phyloP scores from a whole-genome alignment of 2,797 vertebrate species.

The Helicolenus hilgendorfi region DNA sequence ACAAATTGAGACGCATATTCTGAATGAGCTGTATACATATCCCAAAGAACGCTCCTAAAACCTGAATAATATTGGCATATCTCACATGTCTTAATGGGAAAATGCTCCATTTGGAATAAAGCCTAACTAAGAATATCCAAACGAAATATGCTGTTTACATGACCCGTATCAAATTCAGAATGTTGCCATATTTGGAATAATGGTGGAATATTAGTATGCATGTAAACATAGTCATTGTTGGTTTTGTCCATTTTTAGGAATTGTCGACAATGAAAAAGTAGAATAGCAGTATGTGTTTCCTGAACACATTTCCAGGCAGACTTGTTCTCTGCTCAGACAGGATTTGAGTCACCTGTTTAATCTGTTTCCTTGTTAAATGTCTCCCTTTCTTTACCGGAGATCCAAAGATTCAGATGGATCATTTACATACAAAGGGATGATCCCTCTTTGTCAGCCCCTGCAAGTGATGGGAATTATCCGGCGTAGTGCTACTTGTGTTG shows the following conservation, averaged over 20 bases:
- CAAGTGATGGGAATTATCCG: conserved; percentile 63
- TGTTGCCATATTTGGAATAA: background rate
- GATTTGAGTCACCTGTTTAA: conserved; percentile 53
- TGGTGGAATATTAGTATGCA: background rate
- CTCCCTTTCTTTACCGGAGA: conserved; percentile 24
- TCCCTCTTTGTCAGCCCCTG: conserved; percentile 41
- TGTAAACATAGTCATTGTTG: background rate
- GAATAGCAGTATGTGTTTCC: background rate
- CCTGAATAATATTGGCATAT: background rate
- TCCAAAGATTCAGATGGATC: conserved; percentile 61
- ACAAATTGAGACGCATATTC: too few relatives aligned
- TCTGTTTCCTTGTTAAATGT: conserved; percentile 28
- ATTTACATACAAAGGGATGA: conserved; percentile 78
- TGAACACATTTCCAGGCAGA: background rate
- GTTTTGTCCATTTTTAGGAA: background rate
- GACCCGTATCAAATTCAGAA: background rate
- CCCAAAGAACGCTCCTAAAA: background rate
- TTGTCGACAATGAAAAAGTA: background rate
- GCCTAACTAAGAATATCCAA: background rate
- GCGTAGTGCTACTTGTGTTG: conserved; percentile 59
- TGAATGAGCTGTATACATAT: too few relatives aligned
- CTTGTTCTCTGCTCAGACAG: conserved; percentile 12
- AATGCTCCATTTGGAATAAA: background rate
- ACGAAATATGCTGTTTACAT: background rate
- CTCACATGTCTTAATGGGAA: background rate